A percentile compares a stretch with the other conserved stretches of the same genome.
Conservation (phyloP, 2,113 vertebrate genomes). For the Lasiurus borealis region DNA sequence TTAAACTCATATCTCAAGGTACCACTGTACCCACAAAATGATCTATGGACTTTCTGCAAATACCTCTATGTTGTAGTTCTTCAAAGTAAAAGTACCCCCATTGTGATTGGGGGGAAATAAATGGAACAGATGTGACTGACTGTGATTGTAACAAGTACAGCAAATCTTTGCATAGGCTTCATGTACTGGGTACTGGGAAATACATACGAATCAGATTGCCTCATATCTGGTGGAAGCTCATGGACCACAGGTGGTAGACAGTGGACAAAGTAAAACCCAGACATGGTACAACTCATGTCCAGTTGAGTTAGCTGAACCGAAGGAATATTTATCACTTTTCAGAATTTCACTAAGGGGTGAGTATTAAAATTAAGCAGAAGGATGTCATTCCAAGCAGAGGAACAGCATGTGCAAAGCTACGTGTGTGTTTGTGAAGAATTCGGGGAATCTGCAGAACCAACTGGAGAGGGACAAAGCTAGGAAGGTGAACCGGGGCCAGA, state of each 20-base stretch:
- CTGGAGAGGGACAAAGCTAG: background rate
- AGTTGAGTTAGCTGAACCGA: background rate
- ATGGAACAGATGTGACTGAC: background rate
- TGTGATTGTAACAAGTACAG: background rate
- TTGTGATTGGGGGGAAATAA: background rate
- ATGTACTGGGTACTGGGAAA: no score
- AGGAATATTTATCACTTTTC: background rate
- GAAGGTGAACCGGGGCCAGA: no score
- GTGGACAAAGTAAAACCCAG: background rate
- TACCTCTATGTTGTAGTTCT: background rate
- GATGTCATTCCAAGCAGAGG: background rate
- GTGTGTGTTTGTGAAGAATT: background rate
- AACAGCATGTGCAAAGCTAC: background rate
- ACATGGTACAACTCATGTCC: background rate
- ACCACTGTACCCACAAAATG: background rate
- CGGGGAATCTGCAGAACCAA: background rate
- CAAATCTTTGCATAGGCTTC: background rate
- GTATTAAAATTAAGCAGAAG: background rate
- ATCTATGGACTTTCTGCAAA: background rate
- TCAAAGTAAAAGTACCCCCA: background rate
- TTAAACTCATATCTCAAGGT: no score
- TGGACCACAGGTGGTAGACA: fast-evolving
- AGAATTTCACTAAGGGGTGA: background rate
- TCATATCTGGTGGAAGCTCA: background rate
- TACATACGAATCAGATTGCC: fast-evolving